Evolutionary conservation across 2,113 vertebrate genomes (phyloP).

Genomic region (Phainopepla nitens): DNA sequence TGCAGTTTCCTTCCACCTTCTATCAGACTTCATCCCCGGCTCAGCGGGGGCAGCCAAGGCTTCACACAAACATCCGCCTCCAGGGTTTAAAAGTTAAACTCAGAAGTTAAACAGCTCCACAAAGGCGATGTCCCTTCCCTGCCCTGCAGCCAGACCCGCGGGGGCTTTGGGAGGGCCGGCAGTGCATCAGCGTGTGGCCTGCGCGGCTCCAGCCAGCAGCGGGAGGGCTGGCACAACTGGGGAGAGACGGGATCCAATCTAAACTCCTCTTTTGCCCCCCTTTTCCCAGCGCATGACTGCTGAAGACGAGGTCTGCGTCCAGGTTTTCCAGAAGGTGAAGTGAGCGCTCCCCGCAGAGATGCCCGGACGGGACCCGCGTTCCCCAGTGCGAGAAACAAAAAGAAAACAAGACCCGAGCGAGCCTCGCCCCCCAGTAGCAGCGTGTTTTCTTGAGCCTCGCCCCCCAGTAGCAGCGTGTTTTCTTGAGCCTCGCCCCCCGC

Average conservation of each 20-base stretch:
- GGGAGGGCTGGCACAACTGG: neutral
- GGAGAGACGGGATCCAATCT: neutral
- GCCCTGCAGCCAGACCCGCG: neutral
- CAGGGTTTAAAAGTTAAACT: constrained; percentile 33
- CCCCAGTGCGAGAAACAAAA: neutral
- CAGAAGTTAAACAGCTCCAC: neutral
- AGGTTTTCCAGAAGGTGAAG: constrained; percentile 87
- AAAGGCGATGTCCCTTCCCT: neutral
- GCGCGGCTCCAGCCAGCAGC: neutral
- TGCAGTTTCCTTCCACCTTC: neutral
- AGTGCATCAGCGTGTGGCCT: neutral
- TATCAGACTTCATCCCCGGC: neutral
- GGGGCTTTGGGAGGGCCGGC: neutral
- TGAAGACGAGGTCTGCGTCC: constrained; percentile 78
- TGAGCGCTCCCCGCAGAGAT: neutral
- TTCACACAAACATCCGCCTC: constrained; percentile 38
- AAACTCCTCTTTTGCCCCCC: neutral
- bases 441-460: neutral
- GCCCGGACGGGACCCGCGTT: neutral
- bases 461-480: neutral
- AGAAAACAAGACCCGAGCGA: neutral
- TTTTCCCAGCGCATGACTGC: constrained; percentile 85
- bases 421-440: neutral
- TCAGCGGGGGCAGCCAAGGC: neutral
- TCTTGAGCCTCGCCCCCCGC: neutral